Percentiles rank a stretch among this genome's conserved stretches.
Conservation (phyloP, 2,888 invertebrate species). For the Zaprionus bogoriensis region DNA sequence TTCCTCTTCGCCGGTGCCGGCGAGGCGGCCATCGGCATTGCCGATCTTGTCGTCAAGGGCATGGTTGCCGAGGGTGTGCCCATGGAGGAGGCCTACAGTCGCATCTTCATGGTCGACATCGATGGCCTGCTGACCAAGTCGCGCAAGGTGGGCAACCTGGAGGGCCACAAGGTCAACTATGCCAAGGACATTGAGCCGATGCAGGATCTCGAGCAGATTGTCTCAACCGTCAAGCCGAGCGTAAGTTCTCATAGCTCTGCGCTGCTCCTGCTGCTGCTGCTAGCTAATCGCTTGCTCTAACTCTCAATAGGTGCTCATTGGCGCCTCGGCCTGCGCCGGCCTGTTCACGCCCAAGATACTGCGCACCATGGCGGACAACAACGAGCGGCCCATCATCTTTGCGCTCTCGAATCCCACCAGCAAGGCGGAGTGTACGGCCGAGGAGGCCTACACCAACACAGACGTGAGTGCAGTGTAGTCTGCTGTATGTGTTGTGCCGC, state of each 20-base stretch:
- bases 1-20: conserved; percentile 96
- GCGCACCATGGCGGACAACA: conserved; percentile 92
- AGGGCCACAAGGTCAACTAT: conserved; percentile 88
- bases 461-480: conserved; percentile 92
- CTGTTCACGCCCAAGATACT: conserved; percentile 95
- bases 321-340: conserved; percentile 95
- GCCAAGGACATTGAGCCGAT: conserved; percentile 91
- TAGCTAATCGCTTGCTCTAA: neutral
- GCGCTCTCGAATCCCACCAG: conserved; percentile 99
- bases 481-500: too few species aligned
- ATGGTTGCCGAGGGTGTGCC: conserved; percentile 89
- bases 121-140: conserved; percentile 92
- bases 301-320: conserved; percentile 84
- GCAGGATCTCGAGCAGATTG: conserved; percentile 90
- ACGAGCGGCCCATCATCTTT: conserved; percentile 96
- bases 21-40: conserved; percentile 96
- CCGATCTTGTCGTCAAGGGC: conserved; percentile 93
- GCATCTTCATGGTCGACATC: conserved; percentile 97
- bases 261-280: neutral
- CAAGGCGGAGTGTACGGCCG: conserved; percentile 99
- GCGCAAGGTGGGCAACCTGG: conserved; percentile 86
- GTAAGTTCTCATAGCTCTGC: conserved; percentile 84
- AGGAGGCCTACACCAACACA: conserved; percentile 95
- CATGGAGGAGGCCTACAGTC: conserved; percentile 89
- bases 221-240: conserved; percentile 94